These are phyloP conservation scores for Microplitis demolitor DNA, from an alignment of 1,140 invertebrate species.

Conservation along the genomic window DNA sequence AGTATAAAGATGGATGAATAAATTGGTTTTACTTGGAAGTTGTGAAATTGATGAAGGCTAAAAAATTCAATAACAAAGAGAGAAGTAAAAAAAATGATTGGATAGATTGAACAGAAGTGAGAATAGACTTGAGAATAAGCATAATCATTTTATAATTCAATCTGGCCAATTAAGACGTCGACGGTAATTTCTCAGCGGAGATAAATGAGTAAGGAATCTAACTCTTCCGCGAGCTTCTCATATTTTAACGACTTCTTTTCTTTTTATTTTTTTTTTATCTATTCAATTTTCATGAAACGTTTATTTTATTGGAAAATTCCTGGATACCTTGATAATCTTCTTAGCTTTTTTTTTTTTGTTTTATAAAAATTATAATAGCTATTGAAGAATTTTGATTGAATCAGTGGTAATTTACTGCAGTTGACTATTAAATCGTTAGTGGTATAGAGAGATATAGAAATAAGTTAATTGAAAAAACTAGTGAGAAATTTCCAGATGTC, in stretches of 20 bases:
- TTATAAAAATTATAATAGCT: too few species aligned
- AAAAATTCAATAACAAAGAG: not conserved
- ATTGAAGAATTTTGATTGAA: too few species aligned
- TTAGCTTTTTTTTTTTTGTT: not conserved
- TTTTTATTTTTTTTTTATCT: not conserved
- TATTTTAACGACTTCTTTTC: not conserved
- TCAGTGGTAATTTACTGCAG: not conserved
- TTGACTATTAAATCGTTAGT: not conserved
- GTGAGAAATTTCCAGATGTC: not conserved
- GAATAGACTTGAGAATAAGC: constrained; percentile 19
- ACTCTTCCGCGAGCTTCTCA: constrained; percentile 11
- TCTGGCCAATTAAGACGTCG: constrained; percentile 30
- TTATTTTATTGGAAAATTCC: not conserved
- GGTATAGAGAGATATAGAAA: not conserved
- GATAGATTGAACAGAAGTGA: not conserved
- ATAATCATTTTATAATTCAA: constrained; percentile 35
- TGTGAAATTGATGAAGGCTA: not conserved
- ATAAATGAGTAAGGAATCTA: constrained; percentile 18
- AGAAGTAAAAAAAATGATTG: not conserved
- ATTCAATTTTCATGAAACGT: not conserved
- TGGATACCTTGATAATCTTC: not conserved
- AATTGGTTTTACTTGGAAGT: constrained; percentile 2
- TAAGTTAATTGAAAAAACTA: not conserved
- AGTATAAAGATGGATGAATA: not conserved
- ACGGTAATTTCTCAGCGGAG: constrained; percentile 28